Base-by-base conservation (phyloP, 37 sponge, comb jelly and placozoan genomes). In the Axinella damicornis region DNA sequence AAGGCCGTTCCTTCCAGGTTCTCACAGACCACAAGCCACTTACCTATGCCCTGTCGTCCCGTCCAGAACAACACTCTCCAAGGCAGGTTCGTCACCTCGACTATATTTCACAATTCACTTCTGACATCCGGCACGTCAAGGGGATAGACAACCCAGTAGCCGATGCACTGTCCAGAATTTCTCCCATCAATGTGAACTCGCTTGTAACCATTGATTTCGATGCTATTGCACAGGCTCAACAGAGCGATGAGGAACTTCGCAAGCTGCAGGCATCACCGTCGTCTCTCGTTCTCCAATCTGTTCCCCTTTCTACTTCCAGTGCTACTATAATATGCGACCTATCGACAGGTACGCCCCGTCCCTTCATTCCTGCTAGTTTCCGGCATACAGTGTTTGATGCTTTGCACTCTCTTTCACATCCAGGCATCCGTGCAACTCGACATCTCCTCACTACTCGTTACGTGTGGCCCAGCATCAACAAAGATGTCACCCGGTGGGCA, bases 21-120 rank as follows among this genome's bases (percentile, higher is more conserved):
- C 65, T 86, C 38, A 87, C 76, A 2, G 87, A 86, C 63, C 79
- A 86, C 77, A 88, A 88, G 33, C 77, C 77, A 36, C 36, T 82
- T 28, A 77, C 84, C 2, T 77, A 28, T 40, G 78, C 84, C 19
- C 34, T 83, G 28, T 22, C 68, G 2, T 68, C 69, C 6, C 17
- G 71, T 14, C 61, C 87, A 15, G 73, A 69, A 31, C 31, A 36
- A 21, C 68, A 72, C 39, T 57, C 82, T 1, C 82, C 88, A 19
- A 66, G 76, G 0, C 82, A n/a, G n/a, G 69, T 24, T 22, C 69
- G 69, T 66, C 69, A 66, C 25, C 69, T 66, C 16, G 69, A 20
- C 31, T 66, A n/a, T 25, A 66, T 25, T 22, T 20, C 69, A 24
- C 30, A 66, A 24, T 57, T 57, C 58, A 57, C 58, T 20, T 57